A percentile compares a stretch with the other conserved stretches of the same genome.
These are phyloP conservation scores for Anoplius nigerrimus DNA, from an alignment of 2,888 invertebrate genomes.

Conservation along the genomic window DNA sequence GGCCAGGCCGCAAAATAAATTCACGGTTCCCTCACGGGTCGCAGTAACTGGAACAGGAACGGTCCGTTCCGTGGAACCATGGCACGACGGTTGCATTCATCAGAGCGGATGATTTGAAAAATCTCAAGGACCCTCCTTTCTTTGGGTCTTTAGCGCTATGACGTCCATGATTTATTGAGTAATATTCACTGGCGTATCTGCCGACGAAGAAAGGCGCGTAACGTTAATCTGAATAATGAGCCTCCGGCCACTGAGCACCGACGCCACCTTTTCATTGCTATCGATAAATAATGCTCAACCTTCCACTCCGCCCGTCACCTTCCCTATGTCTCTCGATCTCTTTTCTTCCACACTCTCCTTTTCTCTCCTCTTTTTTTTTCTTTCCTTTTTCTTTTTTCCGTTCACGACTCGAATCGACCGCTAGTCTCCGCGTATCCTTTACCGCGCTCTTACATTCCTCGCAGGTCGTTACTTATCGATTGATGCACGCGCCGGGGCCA, in stretches of 20 bases:
- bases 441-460: too few species aligned
- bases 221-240: constrained; percentile 61
- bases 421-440: too few species aligned
- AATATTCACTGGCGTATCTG: constrained; percentile 59
- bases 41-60: neutral
- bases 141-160: constrained; percentile 60
- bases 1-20: constrained; percentile 50
- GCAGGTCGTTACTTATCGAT: too few species aligned
- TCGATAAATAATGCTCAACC: constrained; percentile 56
- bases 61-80: constrained; percentile 46
- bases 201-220: constrained; percentile 57
- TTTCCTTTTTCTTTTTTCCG: neutral
- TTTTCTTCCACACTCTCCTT: neutral
- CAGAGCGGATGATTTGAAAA: constrained; percentile 59
- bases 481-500: too few species aligned
- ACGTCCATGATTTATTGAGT: constrained; percentile 59
- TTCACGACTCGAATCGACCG: too few species aligned
- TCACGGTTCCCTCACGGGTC: neutral
- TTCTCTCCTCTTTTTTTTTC: neutral
- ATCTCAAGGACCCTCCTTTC: constrained; percentile 60
- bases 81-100: constrained; percentile 60
- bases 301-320: neutral
- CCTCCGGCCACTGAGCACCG: constrained; percentile 56
- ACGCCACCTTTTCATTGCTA: constrained; percentile 60
- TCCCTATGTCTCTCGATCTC: neutral